phyloP scores from a whole-genome alignment of 1,140 invertebrate genomes.

The Drosophila micromelanica region DNA sequence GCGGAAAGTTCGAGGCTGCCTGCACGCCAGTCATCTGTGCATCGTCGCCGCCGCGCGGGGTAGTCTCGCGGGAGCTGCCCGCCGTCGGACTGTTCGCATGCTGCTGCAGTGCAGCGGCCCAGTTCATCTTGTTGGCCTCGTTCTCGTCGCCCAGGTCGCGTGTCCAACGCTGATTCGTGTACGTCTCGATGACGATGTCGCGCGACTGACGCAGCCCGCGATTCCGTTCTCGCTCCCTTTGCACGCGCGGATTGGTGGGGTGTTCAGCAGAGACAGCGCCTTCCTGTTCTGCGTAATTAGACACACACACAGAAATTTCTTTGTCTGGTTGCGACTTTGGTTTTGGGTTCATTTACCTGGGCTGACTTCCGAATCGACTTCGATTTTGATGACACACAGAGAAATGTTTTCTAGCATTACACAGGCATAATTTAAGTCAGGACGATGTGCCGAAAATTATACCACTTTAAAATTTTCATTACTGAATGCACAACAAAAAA shows the following conservation, averaged over 20 bases:
- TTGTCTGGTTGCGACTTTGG: constrained; percentile 21
- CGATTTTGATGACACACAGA: constrained; percentile 82
- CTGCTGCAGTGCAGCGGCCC: constrained; percentile 74
- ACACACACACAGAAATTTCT: constrained; percentile 4
- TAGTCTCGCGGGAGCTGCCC: constrained; percentile 83
- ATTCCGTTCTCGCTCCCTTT: constrained; percentile 84
- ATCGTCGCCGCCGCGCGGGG: constrained; percentile 82
- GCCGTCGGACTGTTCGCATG: constrained; percentile 70
- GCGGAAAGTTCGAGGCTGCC: constrained; percentile 81
- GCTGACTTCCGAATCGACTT: constrained; percentile 71
- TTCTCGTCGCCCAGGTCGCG: constrained; percentile 43
- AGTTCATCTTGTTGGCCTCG: constrained; percentile 64
- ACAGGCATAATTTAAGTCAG: constrained; percentile 65
- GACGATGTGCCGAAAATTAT: constrained; percentile 40
- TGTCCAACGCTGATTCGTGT: constrained; percentile 85
- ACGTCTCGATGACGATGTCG: constrained; percentile 89
- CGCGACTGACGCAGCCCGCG: constrained; percentile 86
- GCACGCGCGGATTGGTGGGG: constrained; percentile 77
- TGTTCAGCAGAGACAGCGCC: constrained; percentile 79
- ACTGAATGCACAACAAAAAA: constrained; percentile 23
- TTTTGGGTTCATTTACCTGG: constrained; percentile 51
- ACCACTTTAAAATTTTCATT: constrained; percentile 29
- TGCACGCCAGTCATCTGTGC: constrained; percentile 10
- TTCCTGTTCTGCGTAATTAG: constrained; percentile 35
- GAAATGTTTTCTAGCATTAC: constrained; percentile 83